A percentile compares a stretch with the other conserved stretches of the same genome.
Conservation (phyloP, 1,140 invertebrate genomes). For the Melitaea cinxia region DNA sequence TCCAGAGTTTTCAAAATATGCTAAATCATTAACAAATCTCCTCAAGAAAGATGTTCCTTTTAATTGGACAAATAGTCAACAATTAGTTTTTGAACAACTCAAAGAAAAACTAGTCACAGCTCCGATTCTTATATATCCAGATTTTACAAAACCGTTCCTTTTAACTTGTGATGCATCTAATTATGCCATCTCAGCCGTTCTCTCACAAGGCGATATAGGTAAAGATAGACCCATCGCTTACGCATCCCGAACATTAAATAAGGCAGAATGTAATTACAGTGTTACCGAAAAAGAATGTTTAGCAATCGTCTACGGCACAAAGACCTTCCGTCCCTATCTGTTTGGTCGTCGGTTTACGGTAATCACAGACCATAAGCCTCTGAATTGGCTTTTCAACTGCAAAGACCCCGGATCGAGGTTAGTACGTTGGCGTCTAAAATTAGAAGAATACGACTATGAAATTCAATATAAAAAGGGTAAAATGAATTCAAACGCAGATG, state of each 20-base stretch:
- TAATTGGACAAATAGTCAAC: background rate
- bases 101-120: background rate
- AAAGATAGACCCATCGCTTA: slow-evolving; percentile 1
- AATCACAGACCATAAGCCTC: slow-evolving; percentile 3
- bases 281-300: slow-evolving; percentile 4
- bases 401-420: background rate
- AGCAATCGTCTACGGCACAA: background rate
- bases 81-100: background rate
- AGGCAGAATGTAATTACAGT: slow-evolving; percentile 9
- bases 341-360: slow-evolving; percentile 1
- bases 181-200: background rate
- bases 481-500: slow-evolving; percentile 1
- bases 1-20: background rate
- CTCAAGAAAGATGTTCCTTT: background rate
- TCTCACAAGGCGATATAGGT: slow-evolving; percentile 1
- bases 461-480: slow-evolving; percentile 3
- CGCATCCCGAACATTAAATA: background rate
- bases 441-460: background rate
- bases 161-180: slow-evolving; percentile 6
- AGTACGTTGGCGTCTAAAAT: background rate
- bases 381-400: background rate
- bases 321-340: background rate
- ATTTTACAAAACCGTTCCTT: background rate
- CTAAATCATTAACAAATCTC: background rate
- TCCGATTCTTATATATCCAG: slow-evolving; percentile 1